These are phyloP conservation scores for Progne subis DNA, from an alignment of 2,113 vertebrate genomes.

Conservation along the genomic window DNA sequence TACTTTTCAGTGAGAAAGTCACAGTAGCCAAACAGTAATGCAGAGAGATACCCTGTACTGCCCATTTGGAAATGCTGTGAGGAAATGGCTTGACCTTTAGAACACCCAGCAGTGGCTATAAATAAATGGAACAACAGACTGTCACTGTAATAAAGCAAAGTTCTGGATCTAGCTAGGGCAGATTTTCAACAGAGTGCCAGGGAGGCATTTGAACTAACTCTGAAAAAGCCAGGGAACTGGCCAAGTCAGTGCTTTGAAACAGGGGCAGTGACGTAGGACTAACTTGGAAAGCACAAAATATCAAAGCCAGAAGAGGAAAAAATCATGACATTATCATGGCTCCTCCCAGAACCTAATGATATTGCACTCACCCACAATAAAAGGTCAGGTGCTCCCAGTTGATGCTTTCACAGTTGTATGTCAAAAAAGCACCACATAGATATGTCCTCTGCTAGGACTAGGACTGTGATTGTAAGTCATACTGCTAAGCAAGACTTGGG, in stretches of 20 bases:
- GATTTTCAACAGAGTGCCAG: slow-evolving; percentile 8
- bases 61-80: slow-evolving; percentile 41
- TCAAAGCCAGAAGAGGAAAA: neutral
- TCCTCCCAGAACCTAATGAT: neutral
- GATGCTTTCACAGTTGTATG: neutral
- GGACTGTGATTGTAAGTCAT: accelerated
- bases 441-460: neutral
- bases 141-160: slow-evolving; percentile 33
- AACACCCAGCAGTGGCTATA: slow-evolving; percentile 54
- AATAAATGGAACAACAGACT: slow-evolving; percentile 55
- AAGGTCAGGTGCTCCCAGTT: neutral
- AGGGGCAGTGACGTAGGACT: neutral
- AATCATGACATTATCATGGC: neutral
- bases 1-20: slow-evolving; percentile 28
- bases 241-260: neutral
- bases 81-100: slow-evolving; percentile 50
- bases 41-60: slow-evolving; percentile 17
- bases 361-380: neutral
- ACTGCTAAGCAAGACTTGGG: neutral
- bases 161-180: slow-evolving; percentile 13
- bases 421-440: neutral
- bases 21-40: slow-evolving; percentile 10
- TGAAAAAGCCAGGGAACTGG: neutral
- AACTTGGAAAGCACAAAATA: neutral
- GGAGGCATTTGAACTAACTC: neutral